Base-by-base conservation (phyloP, 1,140 invertebrate genomes). In the Fopius arisanus region DNA sequence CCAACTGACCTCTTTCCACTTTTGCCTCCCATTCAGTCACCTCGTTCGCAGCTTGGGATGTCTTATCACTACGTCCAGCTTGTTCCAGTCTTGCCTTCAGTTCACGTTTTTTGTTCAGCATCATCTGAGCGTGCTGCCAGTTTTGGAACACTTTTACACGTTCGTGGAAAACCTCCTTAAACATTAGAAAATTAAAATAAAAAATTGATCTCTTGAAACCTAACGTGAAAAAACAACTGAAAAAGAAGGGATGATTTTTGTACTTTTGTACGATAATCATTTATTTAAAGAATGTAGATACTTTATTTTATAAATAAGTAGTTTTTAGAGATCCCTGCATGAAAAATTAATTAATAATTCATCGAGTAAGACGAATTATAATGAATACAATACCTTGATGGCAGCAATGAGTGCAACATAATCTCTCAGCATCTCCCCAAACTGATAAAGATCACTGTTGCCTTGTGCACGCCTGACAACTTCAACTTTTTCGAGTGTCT, bases 91-190 rank as follows among this genome's bases (percentile, higher is more conserved):
- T 96, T 1, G 94, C 95, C 86, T 98, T 99, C 74, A 93, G 92
- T 86, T 99, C 98, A 59, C 98, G 91, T 82, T 99, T 97, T 83
- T 98, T 98, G 14, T 94, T 96, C 28, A 99, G 85, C 86, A 95
- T 97, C 87, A 96, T 93, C 88, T 98, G 96, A 51, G 97, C 95
- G 83, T 97, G 96, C 85, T 99, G 97, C 96, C 98, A 99, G 79
- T 95, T 95, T 89, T 99, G 97, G 87, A 98, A 99, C 0, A 96
- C 93, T 90, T 99, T 99, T 0, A 99, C 97, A 79, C 98, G 90
- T 87, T 99, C 97, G 83, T 98, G 96, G 81, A 99, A 98, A n/a
- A 97, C 96, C 83, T 98, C 97, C 92, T 95, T 62, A 70, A 54
- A 66, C 31, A 23, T 41, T 29, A 4, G 33, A 37, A 37, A 37